Base-by-base conservation (phyloP, 2,113 vertebrate genomes). In the Petromus typicus region DNA sequence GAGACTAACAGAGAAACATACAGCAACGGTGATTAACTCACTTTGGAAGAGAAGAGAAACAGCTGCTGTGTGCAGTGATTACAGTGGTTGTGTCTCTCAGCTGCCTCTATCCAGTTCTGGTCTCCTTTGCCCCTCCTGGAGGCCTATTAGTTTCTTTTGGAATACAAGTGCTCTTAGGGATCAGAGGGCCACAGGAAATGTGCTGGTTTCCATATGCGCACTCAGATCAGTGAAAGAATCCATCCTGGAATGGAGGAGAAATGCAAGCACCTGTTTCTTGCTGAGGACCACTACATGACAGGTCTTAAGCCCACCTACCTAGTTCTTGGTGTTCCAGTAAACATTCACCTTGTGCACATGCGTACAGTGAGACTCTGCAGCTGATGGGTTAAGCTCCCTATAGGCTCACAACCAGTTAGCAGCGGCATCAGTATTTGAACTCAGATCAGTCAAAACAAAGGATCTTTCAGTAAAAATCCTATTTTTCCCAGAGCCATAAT, bases 151-250 rank as follows among this genome's bases (percentile, higher is more conserved):
- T 89, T 76, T 64, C 78, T 54, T 54, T 48, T 34, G 66, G 59
- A 79, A 61, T 17, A 1, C 37, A 93, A 92, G 81, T 45, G 14
- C 56, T 40, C 80, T 69, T 48, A 94, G 56, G 12, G 66, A 73
- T 94, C 76, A 80, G 51, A 90, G 80, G 83, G 27, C 9, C 3
- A 1, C 9, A 73, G 81, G 71, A 37, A 79, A 54, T 61, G 45
- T 94, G 9, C 40, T 96, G 93, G 71, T 32, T 93, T 96, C 51
- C n/a, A 6, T 95, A 23, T 73, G 61, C 40, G 93, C 67, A 57
- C 30, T 7, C 84, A 80, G 57, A n/a, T 32, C 16, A 83, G 67
- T 37, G 37, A 63, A 56, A 37, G 56, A 25, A 34, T 71, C 75
- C 56, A 51, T 17, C 93, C 1, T 82, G 69, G 73, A 89, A 40